Conservation (phyloP, 1,140 invertebrate genomes). For the Brachionus plicatilis region DNA sequence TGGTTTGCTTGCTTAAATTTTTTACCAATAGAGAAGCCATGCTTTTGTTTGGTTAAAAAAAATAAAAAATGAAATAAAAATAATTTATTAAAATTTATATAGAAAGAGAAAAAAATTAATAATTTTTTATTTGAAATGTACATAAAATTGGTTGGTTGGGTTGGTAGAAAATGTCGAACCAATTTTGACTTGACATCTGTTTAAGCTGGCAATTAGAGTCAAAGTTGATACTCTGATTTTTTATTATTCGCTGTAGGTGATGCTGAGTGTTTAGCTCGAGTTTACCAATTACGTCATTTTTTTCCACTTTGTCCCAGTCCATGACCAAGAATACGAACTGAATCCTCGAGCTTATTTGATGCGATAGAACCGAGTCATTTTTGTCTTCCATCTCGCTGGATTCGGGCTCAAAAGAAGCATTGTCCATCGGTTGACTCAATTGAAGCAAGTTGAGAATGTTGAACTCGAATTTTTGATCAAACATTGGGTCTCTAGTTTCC, state of each 20-base stretch:
- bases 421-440: conserved; percentile 24
- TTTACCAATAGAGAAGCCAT: neutral
- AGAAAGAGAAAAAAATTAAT: neutral
- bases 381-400: neutral
- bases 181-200: neutral
- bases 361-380: conserved; percentile 48
- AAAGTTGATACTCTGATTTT: neutral
- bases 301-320: conserved; percentile 94
- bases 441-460: conserved; percentile 56
- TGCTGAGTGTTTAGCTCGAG: conserved; percentile 71
- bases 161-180: conserved; percentile 29
- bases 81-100: conserved; percentile 24
- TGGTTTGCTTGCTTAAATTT: neutral
- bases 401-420: neutral
- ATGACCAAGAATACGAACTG: conserved; percentile 84
- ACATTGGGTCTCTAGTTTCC: conserved; percentile 89
- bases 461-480: conserved; percentile 84
- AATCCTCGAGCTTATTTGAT: conserved; percentile 77
- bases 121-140: conserved; percentile 32
- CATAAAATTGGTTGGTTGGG: conserved; percentile 32
- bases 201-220: neutral
- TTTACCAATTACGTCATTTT: conserved; percentile 93
- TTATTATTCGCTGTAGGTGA: neutral
- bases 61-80: conserved; percentile 11
- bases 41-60: neutral